Evolutionary conservation across 30 jellyfish, hydroid and myxozoan genomes (phyloP), one percentile per base, ranked within the genome.

Genomic region (Aurelia coerulea): DNA sequence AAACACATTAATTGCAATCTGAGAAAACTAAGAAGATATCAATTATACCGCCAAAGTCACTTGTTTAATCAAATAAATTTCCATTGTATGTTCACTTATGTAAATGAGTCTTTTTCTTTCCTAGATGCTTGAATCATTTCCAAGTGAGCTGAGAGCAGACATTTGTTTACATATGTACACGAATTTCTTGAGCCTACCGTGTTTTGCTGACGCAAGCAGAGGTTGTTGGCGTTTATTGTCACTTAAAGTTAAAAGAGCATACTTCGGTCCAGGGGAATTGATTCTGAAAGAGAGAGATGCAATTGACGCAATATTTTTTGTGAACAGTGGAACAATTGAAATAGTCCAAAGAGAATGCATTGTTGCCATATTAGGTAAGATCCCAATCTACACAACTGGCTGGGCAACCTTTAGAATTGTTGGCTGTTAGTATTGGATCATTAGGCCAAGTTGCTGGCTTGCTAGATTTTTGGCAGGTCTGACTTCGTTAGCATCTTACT

Each of bases 241-340:
- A 18, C 73, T 87, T 33, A 93, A 93, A 87, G 96, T 93, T 32
- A 75, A 78, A 37, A 76, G 92, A 56, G 97, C 97, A 4, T 80
- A 85, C 80, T 93, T 93, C 53, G 94, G 97, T 18, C 98, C 98
- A 16, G 98, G 98, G 8, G 98, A 93, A 51, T 60, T 87, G 78
- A 83, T 93, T 11, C 75, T 93, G 70, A 93, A 93, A 70, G 98
- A 93, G 51, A 83, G 81, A 52, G 98, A 93, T 88, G 98, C 97
- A 15, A 82, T 93, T 70, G 90, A 87, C 56, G 91, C 97, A 3
- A 72, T 93, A 7, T 93, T 84, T 87, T 88, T 87, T 78, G 96
- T 93, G 35, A 87, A 93, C 80, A 88, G 94, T 72, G 98, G 98
- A 9, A 85, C 98, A 10, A 90, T 93, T 51, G 98, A 93, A 78